phyloP scores from a whole-genome alignment of 2,113 vertebrate species.

The Falcunculus frontatus region DNA sequence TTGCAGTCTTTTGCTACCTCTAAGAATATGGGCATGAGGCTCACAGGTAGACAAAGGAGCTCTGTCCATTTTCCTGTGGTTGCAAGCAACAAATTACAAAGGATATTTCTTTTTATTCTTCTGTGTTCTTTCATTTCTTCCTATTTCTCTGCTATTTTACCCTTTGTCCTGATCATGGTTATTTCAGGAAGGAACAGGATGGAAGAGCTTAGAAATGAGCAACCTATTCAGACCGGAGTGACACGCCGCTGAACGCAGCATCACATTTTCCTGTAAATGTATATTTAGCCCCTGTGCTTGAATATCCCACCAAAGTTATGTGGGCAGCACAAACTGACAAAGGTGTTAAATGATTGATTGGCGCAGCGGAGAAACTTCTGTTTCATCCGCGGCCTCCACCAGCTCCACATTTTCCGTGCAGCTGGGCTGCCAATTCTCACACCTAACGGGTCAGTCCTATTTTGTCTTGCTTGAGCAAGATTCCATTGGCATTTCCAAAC shows the following conservation, averaged over 20 bases:
- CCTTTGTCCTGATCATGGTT: neutral
- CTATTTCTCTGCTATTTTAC: neutral
- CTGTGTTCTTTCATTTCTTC: neutral
- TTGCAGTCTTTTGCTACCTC: neutral
- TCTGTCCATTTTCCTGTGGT: neutral
- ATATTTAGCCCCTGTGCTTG: conserved; percentile 17
- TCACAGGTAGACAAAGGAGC: neutral
- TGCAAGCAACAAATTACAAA: neutral
- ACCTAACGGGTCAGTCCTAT: conserved; percentile 18
- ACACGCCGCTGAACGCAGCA: neutral
- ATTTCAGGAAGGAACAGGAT: neutral
- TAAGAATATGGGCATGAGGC: neutral
- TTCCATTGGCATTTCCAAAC: conserved; percentile 7
- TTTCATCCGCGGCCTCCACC: neutral
- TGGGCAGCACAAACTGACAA: conserved; percentile 19
- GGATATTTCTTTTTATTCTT: neutral
- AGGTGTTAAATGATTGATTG: conserved; percentile 58
- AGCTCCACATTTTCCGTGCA: conserved; percentile 38
- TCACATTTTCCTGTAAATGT: conserved; percentile 27
- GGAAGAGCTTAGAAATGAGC: neutral
- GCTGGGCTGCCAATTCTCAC: conserved; percentile 54
- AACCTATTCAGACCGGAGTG: neutral
- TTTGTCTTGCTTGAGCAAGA: conserved; percentile 16
- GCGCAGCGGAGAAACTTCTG: neutral
- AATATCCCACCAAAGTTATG: neutral